Evolutionary conservation across 92 coral and sea anemone genomes (phyloP), one percentile per base, ranked within the genome.

Genomic region (Anthopleura xanthogrammica): DNA sequence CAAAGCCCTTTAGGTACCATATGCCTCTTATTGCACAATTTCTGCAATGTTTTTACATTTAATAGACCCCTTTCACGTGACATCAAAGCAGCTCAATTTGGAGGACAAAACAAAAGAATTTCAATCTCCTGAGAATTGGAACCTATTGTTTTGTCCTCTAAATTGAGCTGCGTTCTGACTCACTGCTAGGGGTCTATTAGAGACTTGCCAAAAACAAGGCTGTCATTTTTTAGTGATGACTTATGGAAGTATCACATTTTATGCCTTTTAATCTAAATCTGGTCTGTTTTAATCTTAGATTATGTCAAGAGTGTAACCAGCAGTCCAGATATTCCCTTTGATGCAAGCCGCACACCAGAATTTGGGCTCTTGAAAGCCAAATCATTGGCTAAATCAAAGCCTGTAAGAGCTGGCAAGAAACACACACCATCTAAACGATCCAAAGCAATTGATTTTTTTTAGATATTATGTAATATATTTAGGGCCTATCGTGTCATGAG

Each of bases 291-390:
- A 68, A 68, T 68, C 13, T 19, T 82, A 96, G 99, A 96, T 80
- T 96, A 94, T 87, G 93, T 82, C 66, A 91, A 85, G 87, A 92
- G 93, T 87, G 80, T 96, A 77, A 87, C 90, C 52, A 92, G 85
- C 16, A 95, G 98, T 80, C 99, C 99, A 41, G 75, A 77, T 13
- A 87, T 94, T 36, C 98, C 99, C 84, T 96, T 92, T 85, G 93
- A 92, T 90, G 98, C 98, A 36, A 70, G 24, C 48, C 92, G 83
- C 89, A 94, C 92, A 19, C 99, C 99, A 24, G 83, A 80, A 3
- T 97, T 88, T 70, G 92, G 98, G 6, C 76, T 93, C 24, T 79
- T 97, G 75, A 97, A 94, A 87, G 77, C 91, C 70, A 70, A 79
- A 39, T 41, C 83, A 5, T 71, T 75, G 48, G 16, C 52, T 19